Base-by-base conservation (phyloP, 2,797 vertebrate genomes). In the Sebastes itinus region DNA sequence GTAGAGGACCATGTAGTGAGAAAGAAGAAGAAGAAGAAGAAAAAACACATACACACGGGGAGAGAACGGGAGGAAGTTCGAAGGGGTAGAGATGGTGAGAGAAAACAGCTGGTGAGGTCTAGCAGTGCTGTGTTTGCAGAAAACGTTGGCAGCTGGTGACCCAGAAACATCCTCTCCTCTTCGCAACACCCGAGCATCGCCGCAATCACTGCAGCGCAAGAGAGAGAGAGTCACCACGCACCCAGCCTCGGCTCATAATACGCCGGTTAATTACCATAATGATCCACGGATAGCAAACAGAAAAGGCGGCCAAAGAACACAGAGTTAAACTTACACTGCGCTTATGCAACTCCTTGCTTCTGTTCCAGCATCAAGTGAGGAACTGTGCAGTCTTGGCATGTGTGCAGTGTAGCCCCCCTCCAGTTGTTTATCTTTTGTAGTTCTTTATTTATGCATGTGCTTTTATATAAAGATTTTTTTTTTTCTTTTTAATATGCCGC, bases 71-170 rank as follows among this genome's bases (percentile, higher is more conserved):
- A 77, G 81, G 84, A 86, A 89, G 88, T 87, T 86, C 1, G 85
- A 80, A 70, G 63, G 85, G 77, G 80, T 70, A 75, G 76, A 82
- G 65, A 77, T 73, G 83, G 87, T 68, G 84, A 90, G 85, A 81
- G 88, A 84, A 91, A 95, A 91, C 93, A 93, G 91, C 93, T 94
- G 94, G 92, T 92, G 89, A 92, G 88, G 84, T 90, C 89, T 89
- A 71, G 72, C 89, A 72, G 74, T 94, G 94, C 94, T 93, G 92
- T 82, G 90, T 90, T 86, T 90, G 92, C 92, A 93, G 84, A 92
- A 92, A 93, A 87, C 23, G 80, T 67, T 86, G 90, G 87, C 91
- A 94, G 92, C 94, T 92, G 92, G 88, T 95, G 94, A 94, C 93
- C 94, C 92, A 94, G 93, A 94, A 94, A 94, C 83, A 83, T 90